Conservation (phyloP, 2,888 invertebrate species). For the Acanthosepion lycidas region DNA sequence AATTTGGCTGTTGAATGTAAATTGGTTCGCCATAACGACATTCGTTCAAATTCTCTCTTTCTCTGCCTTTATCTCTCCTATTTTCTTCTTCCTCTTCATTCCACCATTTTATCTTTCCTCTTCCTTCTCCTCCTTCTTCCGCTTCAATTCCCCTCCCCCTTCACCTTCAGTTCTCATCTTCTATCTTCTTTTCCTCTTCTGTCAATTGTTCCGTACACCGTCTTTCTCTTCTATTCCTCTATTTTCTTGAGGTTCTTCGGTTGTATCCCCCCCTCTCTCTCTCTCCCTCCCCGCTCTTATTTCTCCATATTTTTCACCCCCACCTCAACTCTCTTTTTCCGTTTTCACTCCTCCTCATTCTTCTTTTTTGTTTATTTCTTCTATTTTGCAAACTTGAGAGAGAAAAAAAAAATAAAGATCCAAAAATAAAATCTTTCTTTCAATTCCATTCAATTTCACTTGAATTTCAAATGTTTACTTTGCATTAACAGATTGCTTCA, state of each 20-base stretch:
- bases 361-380: background rate
- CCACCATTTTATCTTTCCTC: background rate
- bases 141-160: background rate
- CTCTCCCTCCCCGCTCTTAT: too few relatives aligned
- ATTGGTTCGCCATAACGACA: too few relatives aligned
- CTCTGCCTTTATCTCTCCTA: background rate
- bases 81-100: background rate
- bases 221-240: background rate
- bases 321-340: too few relatives aligned
- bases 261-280: too few relatives aligned
- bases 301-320: too few relatives aligned
- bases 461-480: background rate
- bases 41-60: background rate
- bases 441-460: background rate
- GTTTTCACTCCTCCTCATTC: background rate
- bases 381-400: background rate
- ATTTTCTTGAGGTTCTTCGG: too few relatives aligned
- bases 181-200: background rate
- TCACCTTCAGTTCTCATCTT: background rate
- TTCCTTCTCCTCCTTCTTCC: background rate
- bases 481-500: slow-evolving; percentile 13
- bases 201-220: background rate
- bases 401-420: background rate
- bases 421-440: background rate
- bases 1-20: too few relatives aligned